phyloP scores from a whole-genome alignment of 2,113 vertebrate species.

The Hyperoodon ampullatus region DNA sequence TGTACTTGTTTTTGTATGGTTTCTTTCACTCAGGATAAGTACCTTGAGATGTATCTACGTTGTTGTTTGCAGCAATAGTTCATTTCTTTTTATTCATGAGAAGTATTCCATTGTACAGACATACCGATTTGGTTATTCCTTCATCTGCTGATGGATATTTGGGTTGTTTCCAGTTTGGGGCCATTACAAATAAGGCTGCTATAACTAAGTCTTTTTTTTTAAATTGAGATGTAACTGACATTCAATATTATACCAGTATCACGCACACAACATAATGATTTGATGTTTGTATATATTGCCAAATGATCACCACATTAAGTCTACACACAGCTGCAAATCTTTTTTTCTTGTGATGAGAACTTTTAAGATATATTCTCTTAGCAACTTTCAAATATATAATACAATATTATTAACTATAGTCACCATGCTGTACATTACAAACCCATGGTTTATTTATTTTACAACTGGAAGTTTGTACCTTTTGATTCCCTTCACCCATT shows the following conservation, averaged over 20 bases:
- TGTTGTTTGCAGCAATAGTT: neutral
- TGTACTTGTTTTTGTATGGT: neutral
- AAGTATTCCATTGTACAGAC: neutral
- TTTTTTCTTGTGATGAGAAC: neutral
- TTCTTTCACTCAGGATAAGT: neutral
- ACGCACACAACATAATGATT: neutral
- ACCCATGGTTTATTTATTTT: neutral
- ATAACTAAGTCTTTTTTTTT: neutral
- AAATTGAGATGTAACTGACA: neutral
- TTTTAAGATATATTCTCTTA: neutral
- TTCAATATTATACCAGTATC: neutral
- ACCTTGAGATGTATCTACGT: neutral
- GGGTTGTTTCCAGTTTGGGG: neutral
- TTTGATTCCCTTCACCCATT: neutral
- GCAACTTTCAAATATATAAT: neutral
- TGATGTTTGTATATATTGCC: neutral
- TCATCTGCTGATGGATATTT: neutral
- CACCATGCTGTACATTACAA: neutral
- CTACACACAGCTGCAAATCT: neutral
- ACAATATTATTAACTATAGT: neutral
- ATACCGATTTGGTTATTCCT: neutral
- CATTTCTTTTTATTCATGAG: neutral
- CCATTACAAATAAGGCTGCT: neutral
- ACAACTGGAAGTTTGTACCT: neutral
- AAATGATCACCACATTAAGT: neutral